A percentile compares a stretch with the other conserved stretches of the same genome.
These are phyloP conservation scores for Aphelenchoides fujianensis DNA, from an alignment of 1,140 invertebrate species.

Conservation along the genomic window DNA sequence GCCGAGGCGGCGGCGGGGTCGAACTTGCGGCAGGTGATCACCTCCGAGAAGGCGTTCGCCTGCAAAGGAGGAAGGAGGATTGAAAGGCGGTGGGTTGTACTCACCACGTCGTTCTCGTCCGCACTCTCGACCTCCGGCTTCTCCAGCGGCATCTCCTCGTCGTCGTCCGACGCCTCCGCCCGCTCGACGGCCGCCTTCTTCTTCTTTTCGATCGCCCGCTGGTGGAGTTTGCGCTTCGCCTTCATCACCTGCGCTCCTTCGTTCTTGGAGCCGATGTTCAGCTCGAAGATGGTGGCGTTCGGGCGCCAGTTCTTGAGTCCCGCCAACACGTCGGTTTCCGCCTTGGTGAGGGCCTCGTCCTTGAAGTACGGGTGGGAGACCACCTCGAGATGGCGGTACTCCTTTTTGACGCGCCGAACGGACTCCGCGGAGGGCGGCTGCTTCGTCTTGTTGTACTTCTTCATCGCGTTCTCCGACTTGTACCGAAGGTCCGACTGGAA, in stretches of 20 bases:
- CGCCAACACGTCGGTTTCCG: slow-evolving; percentile 67
- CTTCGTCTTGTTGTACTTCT: slow-evolving; percentile 81
- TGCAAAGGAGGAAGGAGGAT: not conserved
- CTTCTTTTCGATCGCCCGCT: slow-evolving; percentile 37
- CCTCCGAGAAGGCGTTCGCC: not conserved
- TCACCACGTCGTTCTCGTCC: slow-evolving; percentile 5
- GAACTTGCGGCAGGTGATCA: slow-evolving; percentile 16
- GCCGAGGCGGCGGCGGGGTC: slow-evolving; percentile 3
- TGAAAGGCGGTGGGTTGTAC: too few relatives aligned
- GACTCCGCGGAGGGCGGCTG: slow-evolving; percentile 82
- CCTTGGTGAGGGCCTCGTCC: slow-evolving; percentile 37
- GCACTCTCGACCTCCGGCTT: slow-evolving; percentile 64
- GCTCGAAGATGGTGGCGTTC: slow-evolving; percentile 85
- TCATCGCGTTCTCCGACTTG: slow-evolving; percentile 81
- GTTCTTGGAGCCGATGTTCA: slow-evolving; percentile 77
- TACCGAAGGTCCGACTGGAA: slow-evolving; percentile 72
- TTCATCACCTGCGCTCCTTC: slow-evolving; percentile 66
- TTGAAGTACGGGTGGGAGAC: slow-evolving; percentile 48
- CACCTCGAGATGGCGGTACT: slow-evolving; percentile 51
- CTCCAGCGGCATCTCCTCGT: slow-evolving; percentile 60
- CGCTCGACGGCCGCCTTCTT: not conserved
- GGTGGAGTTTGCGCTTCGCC: slow-evolving; percentile 63
- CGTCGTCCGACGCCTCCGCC: not conserved
- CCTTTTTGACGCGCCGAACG: slow-evolving; percentile 75
- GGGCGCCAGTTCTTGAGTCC: slow-evolving; percentile 80